phyloP scores from a whole-genome alignment of 2,113 vertebrate genomes.

The Thamnophis sirtalis region DNA sequence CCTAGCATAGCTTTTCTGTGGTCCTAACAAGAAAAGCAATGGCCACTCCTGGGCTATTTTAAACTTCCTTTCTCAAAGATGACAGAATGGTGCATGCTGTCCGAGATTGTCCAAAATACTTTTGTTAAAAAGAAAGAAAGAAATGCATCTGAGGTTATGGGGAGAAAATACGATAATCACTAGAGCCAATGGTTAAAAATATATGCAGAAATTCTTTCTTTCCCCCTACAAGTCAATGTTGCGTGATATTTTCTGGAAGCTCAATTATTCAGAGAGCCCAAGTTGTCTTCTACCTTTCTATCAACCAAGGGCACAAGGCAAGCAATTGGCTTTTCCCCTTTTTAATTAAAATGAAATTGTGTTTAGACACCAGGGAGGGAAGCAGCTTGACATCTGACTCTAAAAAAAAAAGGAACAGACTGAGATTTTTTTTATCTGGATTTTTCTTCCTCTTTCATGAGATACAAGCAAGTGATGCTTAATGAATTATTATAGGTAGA shows the following conservation, averaged over 20 bases:
- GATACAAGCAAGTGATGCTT: neutral
- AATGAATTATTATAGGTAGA: neutral
- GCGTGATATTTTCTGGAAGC: slow-evolving; percentile 4
- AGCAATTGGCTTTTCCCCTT: slow-evolving; percentile 18
- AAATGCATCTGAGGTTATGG: neutral
- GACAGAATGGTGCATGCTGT: neutral
- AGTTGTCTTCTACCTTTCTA: slow-evolving; percentile 8
- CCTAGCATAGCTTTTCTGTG: neutral
- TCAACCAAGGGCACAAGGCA: slow-evolving; percentile 14
- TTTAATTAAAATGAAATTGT: slow-evolving; percentile 35
- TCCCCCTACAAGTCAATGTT: neutral
- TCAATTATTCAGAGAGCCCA: neutral
- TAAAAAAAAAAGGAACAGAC: slow-evolving; percentile 1
- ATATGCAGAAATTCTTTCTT: neutral
- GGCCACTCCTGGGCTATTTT: neutral
- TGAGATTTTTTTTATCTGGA: neutral
- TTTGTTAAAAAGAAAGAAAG: neutral
- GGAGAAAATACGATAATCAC: neutral
- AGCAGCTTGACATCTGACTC: slow-evolving; percentile 23
- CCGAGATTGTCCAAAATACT: neutral
- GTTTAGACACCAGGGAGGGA: slow-evolving; percentile 14
- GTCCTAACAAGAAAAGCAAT: neutral
- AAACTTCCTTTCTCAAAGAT: neutral
- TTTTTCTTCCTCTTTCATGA: neutral
- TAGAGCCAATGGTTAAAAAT: neutral